These are phyloP conservation scores for Drosophila ustulata DNA, from an alignment of 2,888 invertebrate genomes.

Conservation along the genomic window DNA sequence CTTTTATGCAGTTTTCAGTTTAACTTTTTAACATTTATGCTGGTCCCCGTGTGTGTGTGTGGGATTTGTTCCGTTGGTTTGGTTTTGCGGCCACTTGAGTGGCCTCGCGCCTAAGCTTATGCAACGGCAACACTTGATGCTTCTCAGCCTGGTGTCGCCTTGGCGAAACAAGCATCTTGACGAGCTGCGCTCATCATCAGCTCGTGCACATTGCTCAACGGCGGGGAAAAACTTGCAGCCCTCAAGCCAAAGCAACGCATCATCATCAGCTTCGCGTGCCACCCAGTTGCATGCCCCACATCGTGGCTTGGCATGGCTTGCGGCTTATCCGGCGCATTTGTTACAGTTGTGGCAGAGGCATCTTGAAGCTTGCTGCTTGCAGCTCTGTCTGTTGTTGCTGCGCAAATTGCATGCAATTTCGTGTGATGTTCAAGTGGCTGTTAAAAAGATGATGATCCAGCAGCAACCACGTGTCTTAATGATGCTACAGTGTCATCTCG, in stretches of 20 bases:
- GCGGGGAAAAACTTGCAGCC: constrained; percentile 44
- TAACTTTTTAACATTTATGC: constrained; percentile 69
- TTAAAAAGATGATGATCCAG: constrained; percentile 61
- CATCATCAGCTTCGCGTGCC: not conserved
- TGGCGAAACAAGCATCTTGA: constrained; percentile 59
- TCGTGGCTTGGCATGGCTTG: constrained; percentile 36
- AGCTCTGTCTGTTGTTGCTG: constrained; percentile 53
- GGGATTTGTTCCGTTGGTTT: constrained; percentile 27
- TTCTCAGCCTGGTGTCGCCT: constrained; percentile 37
- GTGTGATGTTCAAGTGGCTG: constrained; percentile 78
- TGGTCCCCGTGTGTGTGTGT: constrained; percentile 7
- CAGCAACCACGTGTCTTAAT: constrained; percentile 70
- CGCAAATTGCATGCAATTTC: constrained; percentile 76
- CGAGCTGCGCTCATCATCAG: constrained; percentile 56
- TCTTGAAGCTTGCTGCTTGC: constrained; percentile 21
- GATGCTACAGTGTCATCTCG: constrained; percentile 65
- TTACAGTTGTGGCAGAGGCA: constrained; percentile 41
- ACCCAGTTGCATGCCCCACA: constrained; percentile 18
- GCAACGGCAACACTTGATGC: constrained; percentile 36
- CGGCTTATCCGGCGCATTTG: constrained; percentile 44
- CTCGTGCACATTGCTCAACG: constrained; percentile 51
- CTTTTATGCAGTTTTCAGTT: constrained; percentile 59
- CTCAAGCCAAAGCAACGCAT: constrained; percentile 28
- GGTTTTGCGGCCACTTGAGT: constrained; percentile 30
- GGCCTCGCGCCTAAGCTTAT: constrained; percentile 62